These are phyloP conservation scores for Forbesichthys agassizii DNA, from an alignment of 2,113 vertebrate genomes.

Conservation along the genomic window DNA sequence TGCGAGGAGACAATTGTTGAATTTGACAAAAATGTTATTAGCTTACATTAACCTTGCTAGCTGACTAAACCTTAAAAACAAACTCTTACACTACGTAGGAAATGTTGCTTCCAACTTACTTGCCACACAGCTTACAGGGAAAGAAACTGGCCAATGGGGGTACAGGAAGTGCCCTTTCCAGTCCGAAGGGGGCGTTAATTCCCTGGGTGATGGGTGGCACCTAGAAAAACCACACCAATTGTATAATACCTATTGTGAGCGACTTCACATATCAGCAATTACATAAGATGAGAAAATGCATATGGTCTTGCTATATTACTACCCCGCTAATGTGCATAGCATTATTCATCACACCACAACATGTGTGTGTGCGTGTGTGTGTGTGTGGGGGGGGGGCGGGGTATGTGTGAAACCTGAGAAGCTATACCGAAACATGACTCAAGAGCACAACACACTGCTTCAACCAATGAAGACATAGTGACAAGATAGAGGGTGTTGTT, in stretches of 20 bases:
- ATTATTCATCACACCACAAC: neutral
- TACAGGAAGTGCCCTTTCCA: constrained; percentile 50
- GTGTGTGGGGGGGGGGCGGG: neutral
- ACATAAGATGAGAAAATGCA: neutral
- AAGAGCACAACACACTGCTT: neutral
- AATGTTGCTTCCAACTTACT: constrained; percentile 68
- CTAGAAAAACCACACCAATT: constrained; percentile 51
- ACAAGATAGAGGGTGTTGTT: neutral
- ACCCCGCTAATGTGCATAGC: neutral
- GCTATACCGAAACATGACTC: neutral
- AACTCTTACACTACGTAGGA: neutral
- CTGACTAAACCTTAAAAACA: neutral
- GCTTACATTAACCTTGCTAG: no score
- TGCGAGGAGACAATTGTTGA: no score
- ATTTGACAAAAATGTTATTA: no score
- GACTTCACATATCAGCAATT: constrained; percentile 18
- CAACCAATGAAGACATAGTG: neutral
- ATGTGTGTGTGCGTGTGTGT: constrained; percentile 2
- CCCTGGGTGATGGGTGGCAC: constrained; percentile 41
- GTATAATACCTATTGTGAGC: constrained; percentile 17
- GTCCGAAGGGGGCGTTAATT: constrained; percentile 38
- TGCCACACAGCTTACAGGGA: constrained; percentile 83
- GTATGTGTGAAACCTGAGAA: neutral
- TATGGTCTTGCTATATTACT: neutral
- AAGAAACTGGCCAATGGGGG: constrained; percentile 72